Evolutionary conservation across 53 echinoderm and acorn worm species (phyloP).

Genomic region (Arbacia lixula): DNA sequence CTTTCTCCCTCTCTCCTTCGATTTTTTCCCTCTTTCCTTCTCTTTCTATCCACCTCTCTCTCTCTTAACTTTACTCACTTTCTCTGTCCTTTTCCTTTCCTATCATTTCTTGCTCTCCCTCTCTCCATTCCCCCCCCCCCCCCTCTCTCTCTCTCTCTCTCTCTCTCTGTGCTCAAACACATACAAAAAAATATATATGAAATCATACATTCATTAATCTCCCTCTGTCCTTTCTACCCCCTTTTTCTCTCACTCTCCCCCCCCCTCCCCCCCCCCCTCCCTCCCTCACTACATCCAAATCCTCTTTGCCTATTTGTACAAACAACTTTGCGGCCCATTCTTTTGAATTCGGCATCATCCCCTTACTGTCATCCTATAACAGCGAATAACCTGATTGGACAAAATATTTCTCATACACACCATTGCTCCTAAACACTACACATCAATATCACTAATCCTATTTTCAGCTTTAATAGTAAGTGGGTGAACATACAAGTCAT

Average conservation of each 20-base stretch:
- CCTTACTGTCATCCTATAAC: slow-evolving; percentile 19
- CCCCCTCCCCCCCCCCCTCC: neutral
- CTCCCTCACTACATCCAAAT: neutral
- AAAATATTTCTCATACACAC: slow-evolving; percentile 32
- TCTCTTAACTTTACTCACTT: no score
- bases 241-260: neutral
- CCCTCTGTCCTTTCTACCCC: neutral
- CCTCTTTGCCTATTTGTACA: slow-evolving; percentile 1
- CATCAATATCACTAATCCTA: slow-evolving; percentile 25
- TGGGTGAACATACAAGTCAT: no score
- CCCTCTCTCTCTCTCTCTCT: neutral
- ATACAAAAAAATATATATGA: no score
- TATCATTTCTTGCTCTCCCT: neutral
- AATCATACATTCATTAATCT: no score
- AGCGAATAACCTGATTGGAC: neutral
- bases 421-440: slow-evolving; percentile 1
- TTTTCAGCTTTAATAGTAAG: neutral
- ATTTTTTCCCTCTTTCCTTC: neutral
- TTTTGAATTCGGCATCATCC: slow-evolving; percentile 1
- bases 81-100: neutral
- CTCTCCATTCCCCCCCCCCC: no score
- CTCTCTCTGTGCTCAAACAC: neutral
- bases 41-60: neutral
- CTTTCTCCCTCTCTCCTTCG: neutral
- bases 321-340: no score